Percentiles rank a stretch among this genome's conserved stretches.
Conservation (phyloP, 2,113 vertebrate genomes). For the Formicarius rufipectus region DNA sequence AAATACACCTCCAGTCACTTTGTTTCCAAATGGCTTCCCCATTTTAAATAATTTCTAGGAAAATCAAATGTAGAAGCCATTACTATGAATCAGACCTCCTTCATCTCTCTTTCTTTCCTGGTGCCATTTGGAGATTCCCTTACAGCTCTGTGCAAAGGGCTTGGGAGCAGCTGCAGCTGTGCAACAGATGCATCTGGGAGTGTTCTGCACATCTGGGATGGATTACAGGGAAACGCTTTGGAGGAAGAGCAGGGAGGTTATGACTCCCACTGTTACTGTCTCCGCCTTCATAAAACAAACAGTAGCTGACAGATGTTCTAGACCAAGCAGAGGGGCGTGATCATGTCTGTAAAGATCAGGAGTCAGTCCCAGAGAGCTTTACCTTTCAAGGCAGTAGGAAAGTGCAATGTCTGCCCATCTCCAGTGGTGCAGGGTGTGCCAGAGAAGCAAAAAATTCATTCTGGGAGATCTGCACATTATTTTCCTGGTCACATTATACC, state of each 20-base stretch:
- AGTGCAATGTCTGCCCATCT: fast-evolving
- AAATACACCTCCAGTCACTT: background rate
- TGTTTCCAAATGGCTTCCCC: background rate
- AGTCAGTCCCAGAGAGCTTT: background rate
- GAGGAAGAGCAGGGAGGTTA: too few species aligned
- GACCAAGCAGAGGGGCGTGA: background rate
- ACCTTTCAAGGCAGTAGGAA: background rate
- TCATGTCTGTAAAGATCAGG: background rate
- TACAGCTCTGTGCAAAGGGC: background rate
- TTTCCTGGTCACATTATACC: background rate
- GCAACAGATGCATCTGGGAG: background rate
- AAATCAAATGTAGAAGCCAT: background rate
- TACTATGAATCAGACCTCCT: fast-evolving
- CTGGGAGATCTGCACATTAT: background rate
- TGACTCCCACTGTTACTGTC: fast-evolving
- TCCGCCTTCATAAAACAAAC: background rate
- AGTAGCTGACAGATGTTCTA: too few species aligned
- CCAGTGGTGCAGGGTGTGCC: background rate
- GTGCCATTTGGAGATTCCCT: background rate
- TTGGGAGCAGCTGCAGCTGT: background rate
- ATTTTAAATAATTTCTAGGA: background rate
- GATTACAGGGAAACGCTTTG: fast-evolving
- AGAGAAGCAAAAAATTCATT: background rate
- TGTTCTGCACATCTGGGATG: background rate
- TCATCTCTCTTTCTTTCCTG: background rate